A percentile compares a stretch with the other conserved stretches of the same genome.
These are phyloP conservation scores for Odontomyia ornata DNA, from an alignment of 2,888 invertebrate species.

Conservation along the genomic window DNA sequence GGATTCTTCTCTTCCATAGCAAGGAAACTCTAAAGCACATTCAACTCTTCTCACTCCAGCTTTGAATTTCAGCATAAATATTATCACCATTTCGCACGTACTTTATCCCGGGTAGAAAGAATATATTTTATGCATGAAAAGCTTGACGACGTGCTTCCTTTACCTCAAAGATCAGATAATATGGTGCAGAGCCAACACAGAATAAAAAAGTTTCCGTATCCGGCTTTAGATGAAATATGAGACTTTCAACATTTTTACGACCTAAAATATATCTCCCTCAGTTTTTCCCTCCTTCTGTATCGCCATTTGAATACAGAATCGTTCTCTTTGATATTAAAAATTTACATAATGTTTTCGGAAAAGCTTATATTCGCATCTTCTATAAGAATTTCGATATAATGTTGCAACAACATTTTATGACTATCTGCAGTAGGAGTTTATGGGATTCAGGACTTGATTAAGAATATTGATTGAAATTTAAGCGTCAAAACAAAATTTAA, in stretches of 20 bases:
- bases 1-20: too few species aligned
- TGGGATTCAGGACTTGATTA: neutral
- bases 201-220: neutral
- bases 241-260: constrained; percentile 15
- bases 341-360: constrained; percentile 15
- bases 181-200: neutral
- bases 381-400: neutral
- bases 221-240: constrained; percentile 17
- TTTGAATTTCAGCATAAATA: neutral
- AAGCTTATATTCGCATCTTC: neutral
- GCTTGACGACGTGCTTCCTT: neutral
- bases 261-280: neutral
- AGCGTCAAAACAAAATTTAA: too few species aligned
- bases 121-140: neutral
- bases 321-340: constrained; percentile 24
- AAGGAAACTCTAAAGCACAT: too few species aligned
- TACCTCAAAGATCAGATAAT: neutral
- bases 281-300: neutral
- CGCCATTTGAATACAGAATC: neutral
- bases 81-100: neutral
- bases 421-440: neutral
- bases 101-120: neutral
- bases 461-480: neutral
- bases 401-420: neutral
- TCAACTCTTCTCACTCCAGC: too few species aligned